phyloP scores from a whole-genome alignment of 2,888 invertebrate species.

The Campoplex nolae region DNA sequence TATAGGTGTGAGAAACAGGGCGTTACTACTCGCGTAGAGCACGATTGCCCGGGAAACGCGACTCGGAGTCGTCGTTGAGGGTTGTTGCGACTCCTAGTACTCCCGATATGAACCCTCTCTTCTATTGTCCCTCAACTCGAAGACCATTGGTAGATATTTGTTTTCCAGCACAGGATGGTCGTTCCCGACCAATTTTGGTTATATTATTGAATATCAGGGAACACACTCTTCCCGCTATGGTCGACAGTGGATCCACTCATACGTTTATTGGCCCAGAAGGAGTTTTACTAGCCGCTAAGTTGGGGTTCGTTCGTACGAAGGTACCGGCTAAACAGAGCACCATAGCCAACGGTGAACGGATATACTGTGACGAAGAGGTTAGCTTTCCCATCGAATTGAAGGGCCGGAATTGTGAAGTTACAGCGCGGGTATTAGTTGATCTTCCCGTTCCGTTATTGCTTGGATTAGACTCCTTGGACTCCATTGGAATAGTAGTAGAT shows the following conservation, averaged over 20 bases:
- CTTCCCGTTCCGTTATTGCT: conserved; percentile 1
- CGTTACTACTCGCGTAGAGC: background rate
- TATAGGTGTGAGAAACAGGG: background rate
- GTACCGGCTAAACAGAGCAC: too few species aligned
- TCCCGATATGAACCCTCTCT: too few species aligned
- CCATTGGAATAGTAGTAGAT: background rate
- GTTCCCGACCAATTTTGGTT: too few species aligned
- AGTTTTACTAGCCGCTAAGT: background rate
- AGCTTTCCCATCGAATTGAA: background rate
- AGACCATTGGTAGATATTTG: too few species aligned
- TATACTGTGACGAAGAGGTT: background rate
- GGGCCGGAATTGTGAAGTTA: background rate
- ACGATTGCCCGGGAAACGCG: background rate
- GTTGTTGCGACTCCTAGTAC: background rate
- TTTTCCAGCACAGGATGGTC: too few species aligned
- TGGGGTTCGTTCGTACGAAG: background rate
- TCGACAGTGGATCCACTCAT: background rate
- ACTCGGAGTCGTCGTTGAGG: background rate
- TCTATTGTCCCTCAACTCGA: too few species aligned
- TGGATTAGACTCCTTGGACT: background rate
- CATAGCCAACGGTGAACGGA: too few species aligned
- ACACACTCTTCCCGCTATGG: background rate
- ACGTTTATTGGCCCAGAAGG: background rate
- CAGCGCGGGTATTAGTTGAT: background rate
- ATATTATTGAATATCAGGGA: too few species aligned